Percentiles rank a stretch among this genome's conserved stretches.
Conservation (phyloP, 92 coral and sea anemone genomes). For the Porites rus region DNA sequence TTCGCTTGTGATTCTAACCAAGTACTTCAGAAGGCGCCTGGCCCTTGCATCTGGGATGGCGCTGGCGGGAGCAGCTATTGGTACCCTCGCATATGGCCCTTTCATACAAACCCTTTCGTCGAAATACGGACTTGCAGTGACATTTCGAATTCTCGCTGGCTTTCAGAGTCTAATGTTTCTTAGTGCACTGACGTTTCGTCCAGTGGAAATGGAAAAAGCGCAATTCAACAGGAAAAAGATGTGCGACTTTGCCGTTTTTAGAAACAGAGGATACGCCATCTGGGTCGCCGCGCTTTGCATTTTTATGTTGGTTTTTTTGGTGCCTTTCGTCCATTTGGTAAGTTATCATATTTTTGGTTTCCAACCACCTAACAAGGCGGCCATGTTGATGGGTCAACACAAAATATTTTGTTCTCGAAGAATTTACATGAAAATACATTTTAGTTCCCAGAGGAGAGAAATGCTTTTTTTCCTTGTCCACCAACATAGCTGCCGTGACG, state of each 20-base stretch:
- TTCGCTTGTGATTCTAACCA: constrained; percentile 74
- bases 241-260: constrained; percentile 27
- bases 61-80: constrained; percentile 75
- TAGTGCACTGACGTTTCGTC: constrained; percentile 65
- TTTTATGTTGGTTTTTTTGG: constrained; percentile 84
- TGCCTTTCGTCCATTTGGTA: constrained; percentile 94
- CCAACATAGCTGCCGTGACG: too few species aligned
- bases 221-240: not conserved
- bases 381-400: too few species aligned
- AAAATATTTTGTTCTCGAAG: too few species aligned
- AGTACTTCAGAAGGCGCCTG: constrained; percentile 74
- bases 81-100: constrained; percentile 66
- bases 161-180: constrained; percentile 61
- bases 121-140: constrained; percentile 62
- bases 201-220: constrained; percentile 1
- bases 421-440: too few species aligned
- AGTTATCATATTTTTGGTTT: constrained; percentile 10
- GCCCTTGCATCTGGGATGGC: constrained; percentile 80
- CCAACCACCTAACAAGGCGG: too few species aligned
- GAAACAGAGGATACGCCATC: constrained; percentile 74
- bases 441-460: too few species aligned
- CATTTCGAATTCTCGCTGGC: constrained; percentile 67
- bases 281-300: constrained; percentile 78
- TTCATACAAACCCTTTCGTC: constrained; percentile 48
- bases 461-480: too few species aligned